Conservation (phyloP, 2,113 vertebrate species). For the Mastomys natalensis region DNA sequence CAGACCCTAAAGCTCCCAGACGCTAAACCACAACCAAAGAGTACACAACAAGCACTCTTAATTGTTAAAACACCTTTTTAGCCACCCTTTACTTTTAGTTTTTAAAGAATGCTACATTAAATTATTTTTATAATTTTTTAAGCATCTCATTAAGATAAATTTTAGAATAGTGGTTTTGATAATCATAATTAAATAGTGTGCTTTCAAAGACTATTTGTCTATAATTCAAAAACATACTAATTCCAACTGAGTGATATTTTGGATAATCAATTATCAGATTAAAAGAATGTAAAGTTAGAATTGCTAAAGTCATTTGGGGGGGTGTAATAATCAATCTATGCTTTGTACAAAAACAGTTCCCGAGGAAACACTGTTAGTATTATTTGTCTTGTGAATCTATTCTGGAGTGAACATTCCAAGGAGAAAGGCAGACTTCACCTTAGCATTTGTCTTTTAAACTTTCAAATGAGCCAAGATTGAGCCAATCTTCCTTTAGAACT, state of each 20-base stretch:
- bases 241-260: conserved; percentile 40
- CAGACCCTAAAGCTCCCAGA: too few relatives aligned
- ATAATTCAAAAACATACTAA: neutral
- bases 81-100: neutral
- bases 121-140: neutral
- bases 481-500: neutral
- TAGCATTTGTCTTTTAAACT: conserved; percentile 39
- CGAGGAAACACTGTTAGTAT: neutral
- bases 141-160: conserved; percentile 52
- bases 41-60: neutral
- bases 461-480: neutral
- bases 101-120: neutral
- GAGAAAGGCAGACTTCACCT: neutral
- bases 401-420: neutral
- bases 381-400: neutral
- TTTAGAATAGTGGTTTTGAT: neutral
- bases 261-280: conserved; percentile 29
- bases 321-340: neutral
- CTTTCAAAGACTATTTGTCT: neutral
- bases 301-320: neutral
- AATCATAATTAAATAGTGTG: neutral
- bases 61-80: neutral
- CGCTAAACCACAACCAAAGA: too few relatives aligned
- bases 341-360: neutral
- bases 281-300: conserved; percentile 45